These are phyloP conservation scores for Sandelia bainsii DNA, from an alignment of 2,797 vertebrate species.

Conservation along the genomic window DNA sequence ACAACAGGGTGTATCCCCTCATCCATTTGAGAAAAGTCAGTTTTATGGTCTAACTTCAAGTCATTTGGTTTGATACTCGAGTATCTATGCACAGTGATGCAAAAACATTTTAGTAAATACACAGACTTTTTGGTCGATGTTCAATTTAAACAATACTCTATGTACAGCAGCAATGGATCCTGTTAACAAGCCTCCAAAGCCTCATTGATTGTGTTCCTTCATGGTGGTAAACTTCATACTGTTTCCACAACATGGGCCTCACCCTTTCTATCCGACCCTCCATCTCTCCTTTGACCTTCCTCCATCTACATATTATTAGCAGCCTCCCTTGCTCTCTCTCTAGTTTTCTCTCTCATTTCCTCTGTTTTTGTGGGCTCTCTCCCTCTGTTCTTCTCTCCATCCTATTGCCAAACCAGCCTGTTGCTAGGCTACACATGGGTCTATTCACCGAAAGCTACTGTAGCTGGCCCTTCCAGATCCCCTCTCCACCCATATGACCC, in stretches of 20 bases:
- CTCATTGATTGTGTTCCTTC: no score
- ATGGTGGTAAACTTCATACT: constrained; percentile 5
- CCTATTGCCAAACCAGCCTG: constrained; percentile 81
- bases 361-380: constrained; percentile 44
- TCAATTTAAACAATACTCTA: no score
- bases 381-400: constrained; percentile 63
- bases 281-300: constrained; percentile 48
- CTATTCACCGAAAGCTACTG: constrained; percentile 66
- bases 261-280: constrained; percentile 29
- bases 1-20: background rate
- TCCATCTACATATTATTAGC: constrained; percentile 34
- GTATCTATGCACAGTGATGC: background rate
- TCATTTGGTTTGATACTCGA: background rate
- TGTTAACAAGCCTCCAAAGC: no score
- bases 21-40: no score
- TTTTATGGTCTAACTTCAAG: background rate
- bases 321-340: constrained; percentile 31
- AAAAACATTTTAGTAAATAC: background rate
- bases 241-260: background rate
- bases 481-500: constrained; percentile 3
- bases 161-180: no score
- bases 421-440: constrained; percentile 84
- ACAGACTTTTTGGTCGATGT: no score
- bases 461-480: constrained; percentile 46
- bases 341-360: constrained; percentile 41